Base-by-base conservation (phyloP, 2,888 invertebrate species). In the Dorcus hopei region DNA sequence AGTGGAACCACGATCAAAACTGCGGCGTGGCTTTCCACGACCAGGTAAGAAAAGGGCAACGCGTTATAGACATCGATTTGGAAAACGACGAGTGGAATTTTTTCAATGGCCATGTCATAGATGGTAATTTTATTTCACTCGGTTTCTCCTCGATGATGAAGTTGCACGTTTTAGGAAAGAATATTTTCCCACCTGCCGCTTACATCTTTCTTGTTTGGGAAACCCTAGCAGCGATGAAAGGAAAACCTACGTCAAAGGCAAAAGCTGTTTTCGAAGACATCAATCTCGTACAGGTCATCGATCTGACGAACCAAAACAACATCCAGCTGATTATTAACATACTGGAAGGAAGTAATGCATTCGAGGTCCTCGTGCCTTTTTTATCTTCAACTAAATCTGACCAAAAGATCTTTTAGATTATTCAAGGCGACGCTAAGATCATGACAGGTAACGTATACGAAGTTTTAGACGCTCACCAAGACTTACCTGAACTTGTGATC, bases 1-100 rank as follows among this genome's bases (percentile, higher is more conserved):
- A 85, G 63, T 97, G 96, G 95, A 91, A 96, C 66, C 96, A 97
- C 70, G 82, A 84, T 14, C 86, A 87, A 60, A 86, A 89, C 60
- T 91, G 90, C 89, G 81, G 85, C 66, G 11, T 42, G 16, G 7
- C 26, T 33, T 33, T 33, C 7, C 9, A 7, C 7, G 87, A 33
- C 1, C 26, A 3, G 1, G 3, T 33, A 33, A 33, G 26, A 6
- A 33, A 33, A 33, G 7, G 26, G 0, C 89, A 90, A 67, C 80
- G 87, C 47, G 78, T 81, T 0, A 81, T 88, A 16, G 74, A 82
- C 23, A 80, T 90, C 67, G 81, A 83, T 16, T 78, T 88, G 3
- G 76, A 77, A 0, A 87, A 88, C 63, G 88, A 89, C 58, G 85
- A 87, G 69, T 85, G 84, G 71, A 86, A 88, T 53, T 94, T 85